Conservation (phyloP, 2,888 invertebrate species). For the Stenoptilia bipunctidactyla region DNA sequence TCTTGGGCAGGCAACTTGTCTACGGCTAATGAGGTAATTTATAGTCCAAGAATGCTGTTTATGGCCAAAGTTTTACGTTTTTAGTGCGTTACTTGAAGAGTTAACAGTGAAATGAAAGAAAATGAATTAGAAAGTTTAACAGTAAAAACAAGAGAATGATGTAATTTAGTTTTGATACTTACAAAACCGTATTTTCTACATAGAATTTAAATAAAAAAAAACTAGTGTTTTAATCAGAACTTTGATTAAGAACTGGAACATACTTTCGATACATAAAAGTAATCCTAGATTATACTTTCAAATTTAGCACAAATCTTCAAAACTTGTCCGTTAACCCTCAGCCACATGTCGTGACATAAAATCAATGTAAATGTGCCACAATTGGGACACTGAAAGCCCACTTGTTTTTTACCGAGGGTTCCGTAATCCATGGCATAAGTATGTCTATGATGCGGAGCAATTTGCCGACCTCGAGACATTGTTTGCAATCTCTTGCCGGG, state of each 20-base stretch:
- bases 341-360: constrained; percentile 6
- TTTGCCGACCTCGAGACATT: constrained; percentile 48
- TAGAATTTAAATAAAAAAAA: no score
- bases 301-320: neutral
- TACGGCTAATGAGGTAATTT: constrained; percentile 59
- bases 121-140: no score
- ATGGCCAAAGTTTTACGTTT: neutral
- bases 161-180: no score
- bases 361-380: constrained; percentile 30
- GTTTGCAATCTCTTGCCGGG: constrained; percentile 38
- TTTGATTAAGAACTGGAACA: no score
- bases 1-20: constrained; percentile 50
- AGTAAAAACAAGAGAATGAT: no score
- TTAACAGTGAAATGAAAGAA: no score
- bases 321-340: neutral
- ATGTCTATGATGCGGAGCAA: constrained; percentile 60
- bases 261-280: constrained; percentile 3
- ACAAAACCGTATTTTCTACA: no score
- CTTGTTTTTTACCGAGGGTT: constrained; percentile 66
- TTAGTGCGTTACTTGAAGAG: no score
- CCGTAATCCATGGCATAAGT: constrained; percentile 46
- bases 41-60: constrained; percentile 31
- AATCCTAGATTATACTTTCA: constrained; percentile 5
- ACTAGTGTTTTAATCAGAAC: no score
- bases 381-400: constrained; percentile 36